These are phyloP conservation scores for Liasis olivaceus DNA, from an alignment of 2,797 vertebrate species.

Conservation along the genomic window DNA sequence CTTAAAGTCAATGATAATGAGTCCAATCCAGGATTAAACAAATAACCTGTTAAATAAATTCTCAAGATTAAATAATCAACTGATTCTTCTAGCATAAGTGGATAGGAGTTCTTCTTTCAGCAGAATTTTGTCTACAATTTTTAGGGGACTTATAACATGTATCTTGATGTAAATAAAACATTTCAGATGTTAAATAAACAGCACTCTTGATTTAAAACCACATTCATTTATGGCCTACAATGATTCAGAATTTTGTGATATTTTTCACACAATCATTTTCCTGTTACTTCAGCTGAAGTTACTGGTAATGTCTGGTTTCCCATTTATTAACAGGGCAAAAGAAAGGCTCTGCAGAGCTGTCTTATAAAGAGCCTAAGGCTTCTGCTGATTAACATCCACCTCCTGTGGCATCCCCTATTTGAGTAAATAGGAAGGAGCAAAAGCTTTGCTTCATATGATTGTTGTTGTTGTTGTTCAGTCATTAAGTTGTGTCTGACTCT, in stretches of 20 bases:
- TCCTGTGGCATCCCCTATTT: conserved; percentile 48
- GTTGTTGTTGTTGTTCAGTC: too few species aligned
- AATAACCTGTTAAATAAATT: too few species aligned
- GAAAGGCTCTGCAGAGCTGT: conserved; percentile 59
- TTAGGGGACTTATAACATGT: too few species aligned
- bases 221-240: conserved; percentile 75
- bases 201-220: conserved; percentile 84
- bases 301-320: conserved; percentile 81
- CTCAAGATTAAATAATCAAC: too few species aligned
- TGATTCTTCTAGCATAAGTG: not conserved
- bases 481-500: too few species aligned
- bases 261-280: conserved; percentile 79
- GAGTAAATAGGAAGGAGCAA: conserved; percentile 20
- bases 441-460: conserved; percentile 43
- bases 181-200: conserved; percentile 86
- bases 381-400: conserved; percentile 61
- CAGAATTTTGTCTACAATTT: not conserved
- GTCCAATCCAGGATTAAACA: too few species aligned
- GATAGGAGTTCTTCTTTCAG: not conserved
- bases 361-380: conserved; percentile 63
- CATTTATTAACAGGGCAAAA: conserved; percentile 80
- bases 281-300: conserved; percentile 73
- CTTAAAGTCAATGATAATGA: too few species aligned
- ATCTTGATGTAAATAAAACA: conserved; percentile 83
- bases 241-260: conserved; percentile 75